phyloP scores from a whole-genome alignment of 2,888 invertebrate genomes.

The Ectobius pallidus region DNA sequence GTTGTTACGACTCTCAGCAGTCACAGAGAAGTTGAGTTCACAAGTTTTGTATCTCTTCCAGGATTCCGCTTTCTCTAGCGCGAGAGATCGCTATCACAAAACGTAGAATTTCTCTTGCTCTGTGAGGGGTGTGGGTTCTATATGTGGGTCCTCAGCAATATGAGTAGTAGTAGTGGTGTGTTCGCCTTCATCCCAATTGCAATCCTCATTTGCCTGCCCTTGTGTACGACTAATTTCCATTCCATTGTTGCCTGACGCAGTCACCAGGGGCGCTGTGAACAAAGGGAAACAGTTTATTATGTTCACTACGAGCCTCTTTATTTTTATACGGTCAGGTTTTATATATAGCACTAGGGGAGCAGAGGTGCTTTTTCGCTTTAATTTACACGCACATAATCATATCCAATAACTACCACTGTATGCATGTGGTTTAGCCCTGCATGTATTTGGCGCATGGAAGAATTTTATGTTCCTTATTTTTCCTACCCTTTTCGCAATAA shows the following conservation, averaged over 20 bases:
- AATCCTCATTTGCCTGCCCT: background rate
- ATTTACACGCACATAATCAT: conserved; percentile 1
- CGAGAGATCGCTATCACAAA: too few relatives aligned
- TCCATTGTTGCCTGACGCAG: conserved; percentile 11
- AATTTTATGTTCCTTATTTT: background rate
- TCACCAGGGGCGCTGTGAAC: background rate
- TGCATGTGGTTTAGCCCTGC: background rate
- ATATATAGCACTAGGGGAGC: background rate
- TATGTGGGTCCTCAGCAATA: too few relatives aligned
- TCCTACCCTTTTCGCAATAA: too few relatives aligned
- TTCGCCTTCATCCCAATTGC: background rate
- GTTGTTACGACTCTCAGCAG: too few relatives aligned
- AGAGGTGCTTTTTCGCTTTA: background rate
- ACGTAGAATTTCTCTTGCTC: too few relatives aligned
- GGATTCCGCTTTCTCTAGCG: too few relatives aligned
- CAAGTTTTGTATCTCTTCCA: too few relatives aligned
- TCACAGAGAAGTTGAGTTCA: too few relatives aligned
- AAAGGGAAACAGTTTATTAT: conserved; percentile 26
- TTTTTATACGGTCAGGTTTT: conserved; percentile 2
- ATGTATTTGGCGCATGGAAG: conserved; percentile 1
- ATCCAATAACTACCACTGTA: conserved; percentile 2
- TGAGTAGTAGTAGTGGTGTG: too few relatives aligned
- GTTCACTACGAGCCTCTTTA: conserved; percentile 15
- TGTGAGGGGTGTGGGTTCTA: too few relatives aligned
- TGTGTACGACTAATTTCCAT: conserved; percentile 18